Conservation (phyloP, 2,888 invertebrate species). For the Adelognathus sp. region DNA sequence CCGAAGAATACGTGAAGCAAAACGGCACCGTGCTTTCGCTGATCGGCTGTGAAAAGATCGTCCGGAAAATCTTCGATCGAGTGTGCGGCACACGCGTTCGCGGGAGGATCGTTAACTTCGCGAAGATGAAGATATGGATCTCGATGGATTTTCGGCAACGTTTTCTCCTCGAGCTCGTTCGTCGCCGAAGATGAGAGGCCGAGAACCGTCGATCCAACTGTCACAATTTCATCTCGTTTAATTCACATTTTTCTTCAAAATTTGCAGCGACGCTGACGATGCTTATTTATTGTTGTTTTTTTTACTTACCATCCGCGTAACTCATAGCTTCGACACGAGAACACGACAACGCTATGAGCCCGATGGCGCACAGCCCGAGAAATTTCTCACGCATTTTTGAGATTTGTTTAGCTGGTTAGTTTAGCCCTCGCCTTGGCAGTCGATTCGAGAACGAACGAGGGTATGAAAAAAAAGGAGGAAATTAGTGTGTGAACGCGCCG, state of each 20-base stretch:
- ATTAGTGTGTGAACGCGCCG: background rate
- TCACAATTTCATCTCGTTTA: background rate
- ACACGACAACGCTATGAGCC: conserved; percentile 18
- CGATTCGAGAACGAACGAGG: background rate
- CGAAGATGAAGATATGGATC: background rate
- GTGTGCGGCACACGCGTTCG: conserved; percentile 65
- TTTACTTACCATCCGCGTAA: conserved; percentile 36
- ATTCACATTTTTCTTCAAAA: background rate
- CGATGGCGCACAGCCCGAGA: background rate
- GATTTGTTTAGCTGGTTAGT: background rate
- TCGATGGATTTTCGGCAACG: background rate
- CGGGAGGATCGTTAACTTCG: background rate
- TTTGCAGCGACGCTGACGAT: background rate
- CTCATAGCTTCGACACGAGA: background rate
- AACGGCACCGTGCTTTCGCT: conserved; percentile 90
- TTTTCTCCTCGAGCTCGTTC: background rate
- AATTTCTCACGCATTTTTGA: conserved; percentile 16
- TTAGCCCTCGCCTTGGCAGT: background rate
- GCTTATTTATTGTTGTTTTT: background rate
- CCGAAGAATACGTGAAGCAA: conserved; percentile 89
- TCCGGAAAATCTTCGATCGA: conserved; percentile 85
- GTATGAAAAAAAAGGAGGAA: background rate
- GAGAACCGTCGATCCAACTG: background rate
- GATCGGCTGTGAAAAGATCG: conserved; percentile 84
- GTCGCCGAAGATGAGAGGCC: background rate